These are phyloP conservation scores for Euplagia quadripunctaria DNA, from an alignment of 2,888 invertebrate species.

Conservation along the genomic window DNA sequence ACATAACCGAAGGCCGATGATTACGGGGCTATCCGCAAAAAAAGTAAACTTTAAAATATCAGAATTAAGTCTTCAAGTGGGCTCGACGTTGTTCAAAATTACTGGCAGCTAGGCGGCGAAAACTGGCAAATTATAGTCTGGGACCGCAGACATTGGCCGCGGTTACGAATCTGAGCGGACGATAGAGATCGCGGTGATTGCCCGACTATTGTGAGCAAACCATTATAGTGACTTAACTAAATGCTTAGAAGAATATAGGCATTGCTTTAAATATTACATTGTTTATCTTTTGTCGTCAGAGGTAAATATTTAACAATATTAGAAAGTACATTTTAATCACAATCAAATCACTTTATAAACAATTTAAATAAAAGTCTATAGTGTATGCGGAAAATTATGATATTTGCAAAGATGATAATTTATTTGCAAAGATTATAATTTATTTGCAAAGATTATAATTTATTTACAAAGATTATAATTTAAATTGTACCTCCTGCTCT, in stretches of 20 bases:
- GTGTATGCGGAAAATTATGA: too few species aligned
- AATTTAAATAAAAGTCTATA: too few species aligned
- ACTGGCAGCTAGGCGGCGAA: constrained; percentile 81
- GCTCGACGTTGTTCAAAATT: constrained; percentile 77
- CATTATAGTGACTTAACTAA: constrained; percentile 69
- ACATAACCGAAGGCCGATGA: constrained; percentile 66
- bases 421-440: too few species aligned
- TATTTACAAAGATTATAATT: too few species aligned
- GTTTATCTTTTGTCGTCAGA: constrained; percentile 18
- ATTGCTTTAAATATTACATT: constrained; percentile 36
- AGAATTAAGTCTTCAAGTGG: constrained; percentile 78
- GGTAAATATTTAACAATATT: too few species aligned
- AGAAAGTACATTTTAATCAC: too few species aligned
- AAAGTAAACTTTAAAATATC: constrained; percentile 65
- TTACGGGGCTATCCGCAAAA: constrained; percentile 60
- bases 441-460: too few species aligned
- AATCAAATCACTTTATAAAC: too few species aligned
- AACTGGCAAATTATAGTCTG: constrained; percentile 83
- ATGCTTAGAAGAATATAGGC: constrained; percentile 47
- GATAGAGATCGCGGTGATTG: constrained; percentile 76
- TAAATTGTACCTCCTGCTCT: too few species aligned
- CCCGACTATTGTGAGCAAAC: constrained; percentile 71
- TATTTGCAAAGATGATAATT: too few species aligned
- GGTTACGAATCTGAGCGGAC: constrained; percentile 60
- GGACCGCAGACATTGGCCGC: constrained; percentile 71